phyloP scores from a whole-genome alignment of 35 echinoderm and acorn worm genomes.

The Strongylocentrotus purpuratus region DNA sequence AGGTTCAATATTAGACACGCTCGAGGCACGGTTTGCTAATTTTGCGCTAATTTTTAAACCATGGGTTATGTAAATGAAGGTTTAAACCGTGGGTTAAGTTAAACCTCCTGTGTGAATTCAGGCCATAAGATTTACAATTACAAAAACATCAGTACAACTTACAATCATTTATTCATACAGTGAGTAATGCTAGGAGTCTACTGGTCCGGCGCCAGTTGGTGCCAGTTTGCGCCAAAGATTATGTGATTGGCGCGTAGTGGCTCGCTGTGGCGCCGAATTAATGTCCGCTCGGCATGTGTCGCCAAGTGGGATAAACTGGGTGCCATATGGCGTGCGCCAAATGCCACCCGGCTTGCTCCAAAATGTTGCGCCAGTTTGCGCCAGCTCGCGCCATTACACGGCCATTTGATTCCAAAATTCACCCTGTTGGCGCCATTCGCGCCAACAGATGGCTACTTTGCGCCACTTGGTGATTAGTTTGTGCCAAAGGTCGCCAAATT shows the following conservation, averaged over 20 bases:
- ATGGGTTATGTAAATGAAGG: too few species aligned
- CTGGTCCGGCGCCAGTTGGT: constrained; percentile 9
- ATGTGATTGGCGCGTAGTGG: constrained; percentile 31
- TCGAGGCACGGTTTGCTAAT: too few species aligned
- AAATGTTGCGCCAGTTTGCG: background rate
- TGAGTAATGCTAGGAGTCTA: constrained; percentile 1
- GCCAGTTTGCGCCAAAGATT: constrained; percentile 28
- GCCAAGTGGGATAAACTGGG: constrained; percentile 26
- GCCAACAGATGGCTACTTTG: constrained; percentile 45
- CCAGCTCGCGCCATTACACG: too few species aligned
- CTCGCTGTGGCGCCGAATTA: constrained; percentile 26
- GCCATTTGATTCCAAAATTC: too few species aligned
- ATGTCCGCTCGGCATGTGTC: constrained; percentile 14
- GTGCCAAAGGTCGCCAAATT: constrained; percentile 54
- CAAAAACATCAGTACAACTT: too few species aligned
- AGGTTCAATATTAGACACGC: too few species aligned
- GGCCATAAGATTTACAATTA: too few species aligned
- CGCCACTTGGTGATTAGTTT: constrained; percentile 54
- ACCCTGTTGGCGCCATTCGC: too few species aligned
- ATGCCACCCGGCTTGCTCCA: background rate
- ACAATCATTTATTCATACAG: too few species aligned
- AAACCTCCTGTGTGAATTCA: too few species aligned
- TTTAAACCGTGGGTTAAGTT: too few species aligned
- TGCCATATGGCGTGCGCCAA: constrained; percentile 23
- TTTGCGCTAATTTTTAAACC: too few species aligned